phyloP scores from a whole-genome alignment of 2,797 vertebrate genomes.

The Australoheros facetus region DNA sequence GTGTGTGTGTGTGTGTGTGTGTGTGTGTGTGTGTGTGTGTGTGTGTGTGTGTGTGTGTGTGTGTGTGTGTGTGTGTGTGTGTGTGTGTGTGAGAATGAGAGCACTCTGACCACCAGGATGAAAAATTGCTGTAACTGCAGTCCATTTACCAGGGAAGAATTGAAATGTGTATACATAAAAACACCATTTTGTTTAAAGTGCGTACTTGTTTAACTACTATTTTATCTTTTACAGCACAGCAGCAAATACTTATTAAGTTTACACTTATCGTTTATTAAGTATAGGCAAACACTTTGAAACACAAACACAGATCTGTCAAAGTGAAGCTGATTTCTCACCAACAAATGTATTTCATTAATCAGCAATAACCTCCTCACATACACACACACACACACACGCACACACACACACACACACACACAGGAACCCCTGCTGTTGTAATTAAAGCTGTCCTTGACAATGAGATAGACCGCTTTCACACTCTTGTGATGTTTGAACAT shows the following conservation, averaged over 20 bases:
- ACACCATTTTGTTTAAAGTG: too few species aligned
- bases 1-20: background rate
- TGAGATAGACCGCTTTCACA: slow-evolving; percentile 74
- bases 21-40: too few species aligned
- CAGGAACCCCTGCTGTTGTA: slow-evolving; percentile 71
- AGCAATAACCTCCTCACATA: background rate
- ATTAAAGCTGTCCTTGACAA: slow-evolving; percentile 84
- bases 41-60: background rate
- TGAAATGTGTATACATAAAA: background rate
- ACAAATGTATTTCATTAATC: slow-evolving; percentile 32
- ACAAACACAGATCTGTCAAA: background rate
- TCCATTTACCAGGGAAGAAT: background rate
- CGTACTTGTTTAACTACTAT: too few species aligned
- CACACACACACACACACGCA: background rate
- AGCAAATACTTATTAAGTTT: background rate
- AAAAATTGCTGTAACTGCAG: background rate
- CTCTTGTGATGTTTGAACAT: slow-evolving; percentile 65
- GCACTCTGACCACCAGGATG: background rate
- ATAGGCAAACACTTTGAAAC: too few species aligned
- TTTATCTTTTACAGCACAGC: background rate
- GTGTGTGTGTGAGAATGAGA: background rate
- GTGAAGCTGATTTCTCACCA: background rate
- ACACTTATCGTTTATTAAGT: background rate
- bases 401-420: slow-evolving; percentile 28
- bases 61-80: background rate